Evolutionary conservation across 2,797 vertebrate genomes (phyloP).

Genomic region (Lacerta agilis): DNA sequence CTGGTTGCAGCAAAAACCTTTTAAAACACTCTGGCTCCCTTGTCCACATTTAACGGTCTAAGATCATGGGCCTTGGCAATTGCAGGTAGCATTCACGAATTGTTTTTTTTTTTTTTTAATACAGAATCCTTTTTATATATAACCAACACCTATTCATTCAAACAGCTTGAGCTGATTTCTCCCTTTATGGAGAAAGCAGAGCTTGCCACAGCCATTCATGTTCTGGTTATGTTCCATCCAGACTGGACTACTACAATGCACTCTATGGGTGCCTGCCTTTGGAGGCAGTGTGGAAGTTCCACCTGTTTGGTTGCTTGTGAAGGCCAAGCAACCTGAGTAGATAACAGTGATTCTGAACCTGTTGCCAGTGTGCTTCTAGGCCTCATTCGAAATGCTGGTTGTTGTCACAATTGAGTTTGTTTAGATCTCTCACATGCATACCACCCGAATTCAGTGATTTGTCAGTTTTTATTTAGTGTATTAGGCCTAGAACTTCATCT

Average conservation of each 20-base stretch:
- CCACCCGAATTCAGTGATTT: no score
- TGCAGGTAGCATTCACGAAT: neutral
- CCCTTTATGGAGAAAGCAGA: neutral
- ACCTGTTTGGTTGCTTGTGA: neutral
- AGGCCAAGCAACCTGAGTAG: neutral
- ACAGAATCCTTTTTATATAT: neutral
- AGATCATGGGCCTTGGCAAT: neutral
- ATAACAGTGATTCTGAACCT: neutral
- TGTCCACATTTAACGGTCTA: neutral
- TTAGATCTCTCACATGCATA: no score
- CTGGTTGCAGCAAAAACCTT: neutral
- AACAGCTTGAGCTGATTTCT: neutral
- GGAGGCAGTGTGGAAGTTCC: neutral
- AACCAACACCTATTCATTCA: neutral
- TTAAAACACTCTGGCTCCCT: neutral
- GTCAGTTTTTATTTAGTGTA: no score
- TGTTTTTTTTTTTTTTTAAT: neutral
- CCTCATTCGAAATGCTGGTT: neutral
- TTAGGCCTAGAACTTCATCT: no score
- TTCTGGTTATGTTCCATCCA: neutral
- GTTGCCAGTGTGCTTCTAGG: neutral
- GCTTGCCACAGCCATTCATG: neutral
- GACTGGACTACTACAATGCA: neutral
- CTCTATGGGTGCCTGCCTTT: neutral
- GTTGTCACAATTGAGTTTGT: no score